These are phyloP conservation scores for Pinctada fucata DNA, from an alignment of 2,888 invertebrate species.

Conservation along the genomic window DNA sequence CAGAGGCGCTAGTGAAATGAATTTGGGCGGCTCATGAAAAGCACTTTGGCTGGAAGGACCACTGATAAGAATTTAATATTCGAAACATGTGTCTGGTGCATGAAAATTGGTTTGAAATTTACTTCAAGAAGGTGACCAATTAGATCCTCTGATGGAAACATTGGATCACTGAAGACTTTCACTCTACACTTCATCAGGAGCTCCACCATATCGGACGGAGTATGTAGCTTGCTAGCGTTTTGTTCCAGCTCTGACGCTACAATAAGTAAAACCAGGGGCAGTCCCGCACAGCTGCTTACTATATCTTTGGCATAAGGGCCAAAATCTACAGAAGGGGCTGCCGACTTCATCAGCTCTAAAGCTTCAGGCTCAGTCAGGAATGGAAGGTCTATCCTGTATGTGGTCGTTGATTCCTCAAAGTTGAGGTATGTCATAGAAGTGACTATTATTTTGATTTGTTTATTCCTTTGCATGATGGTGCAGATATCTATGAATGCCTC, in stretches of 20 bases:
- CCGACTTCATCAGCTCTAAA: constrained; percentile 35
- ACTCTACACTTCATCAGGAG: constrained; percentile 45
- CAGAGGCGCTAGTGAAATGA: too few species aligned
- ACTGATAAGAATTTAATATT: too few species aligned
- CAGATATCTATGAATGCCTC: constrained; percentile 38
- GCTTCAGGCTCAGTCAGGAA: too few species aligned
- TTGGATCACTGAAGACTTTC: constrained; percentile 47
- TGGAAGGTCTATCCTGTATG: too few species aligned
- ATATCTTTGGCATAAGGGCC: constrained; percentile 45
- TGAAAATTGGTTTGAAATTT: too few species aligned
- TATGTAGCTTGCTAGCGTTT: constrained; percentile 40
- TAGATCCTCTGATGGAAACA: constrained; percentile 49
- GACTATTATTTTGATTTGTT: constrained; percentile 44
- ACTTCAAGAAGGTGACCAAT: too few species aligned
- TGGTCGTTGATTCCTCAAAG: too few species aligned
- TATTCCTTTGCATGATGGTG: constrained; percentile 29
- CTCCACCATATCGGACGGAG: constrained; percentile 51
- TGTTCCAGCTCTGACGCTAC: constrained; percentile 48
- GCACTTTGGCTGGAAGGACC: too few species aligned
- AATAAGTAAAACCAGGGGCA: constrained; percentile 52
- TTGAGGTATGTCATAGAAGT: too few species aligned
- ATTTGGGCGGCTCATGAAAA: too few species aligned
- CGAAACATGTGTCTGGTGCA: too few species aligned
- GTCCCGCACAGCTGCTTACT: constrained; percentile 48
- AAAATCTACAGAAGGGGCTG: constrained; percentile 43